These are phyloP conservation scores for Eulemur mongoz DNA, from an alignment of 2,797 vertebrate species.

Conservation along the genomic window DNA sequence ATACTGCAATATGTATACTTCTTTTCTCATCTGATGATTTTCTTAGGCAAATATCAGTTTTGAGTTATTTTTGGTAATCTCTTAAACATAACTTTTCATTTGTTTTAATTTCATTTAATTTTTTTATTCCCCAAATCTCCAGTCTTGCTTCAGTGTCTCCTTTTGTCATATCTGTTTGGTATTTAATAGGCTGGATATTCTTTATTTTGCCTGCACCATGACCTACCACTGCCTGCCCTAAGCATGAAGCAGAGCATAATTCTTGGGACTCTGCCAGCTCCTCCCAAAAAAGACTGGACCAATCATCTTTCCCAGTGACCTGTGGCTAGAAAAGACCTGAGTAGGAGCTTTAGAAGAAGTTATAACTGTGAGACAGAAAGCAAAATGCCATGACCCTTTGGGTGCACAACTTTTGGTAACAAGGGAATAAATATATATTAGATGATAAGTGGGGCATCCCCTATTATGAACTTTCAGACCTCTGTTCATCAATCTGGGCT, in stretches of 20 bases:
- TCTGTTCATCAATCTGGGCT: not conserved
- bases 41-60: not conserved
- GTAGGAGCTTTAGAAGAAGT: not conserved
- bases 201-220: not conserved
- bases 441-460: not conserved
- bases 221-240: not conserved
- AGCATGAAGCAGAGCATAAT: not conserved
- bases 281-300: not conserved
- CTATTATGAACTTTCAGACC: not conserved
- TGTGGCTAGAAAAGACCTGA: not conserved
- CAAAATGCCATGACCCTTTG: not conserved
- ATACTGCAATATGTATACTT: not conserved
- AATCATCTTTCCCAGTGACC: not conserved
- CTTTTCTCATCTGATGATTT: not conserved
- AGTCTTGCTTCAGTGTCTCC: not conserved
- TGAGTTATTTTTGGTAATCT: not conserved
- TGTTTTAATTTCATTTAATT: constrained; percentile 1
- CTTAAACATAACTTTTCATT: not conserved
- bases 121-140: not conserved
- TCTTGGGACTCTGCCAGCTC: not conserved
- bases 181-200: not conserved
- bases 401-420: not conserved
- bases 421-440: not conserved
- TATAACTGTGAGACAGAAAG: not conserved
- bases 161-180: not conserved